Percentiles rank a stretch among this genome's conserved stretches.
Conservation (phyloP, 1,140 invertebrate species). For the Drosophila arizonae region DNA sequence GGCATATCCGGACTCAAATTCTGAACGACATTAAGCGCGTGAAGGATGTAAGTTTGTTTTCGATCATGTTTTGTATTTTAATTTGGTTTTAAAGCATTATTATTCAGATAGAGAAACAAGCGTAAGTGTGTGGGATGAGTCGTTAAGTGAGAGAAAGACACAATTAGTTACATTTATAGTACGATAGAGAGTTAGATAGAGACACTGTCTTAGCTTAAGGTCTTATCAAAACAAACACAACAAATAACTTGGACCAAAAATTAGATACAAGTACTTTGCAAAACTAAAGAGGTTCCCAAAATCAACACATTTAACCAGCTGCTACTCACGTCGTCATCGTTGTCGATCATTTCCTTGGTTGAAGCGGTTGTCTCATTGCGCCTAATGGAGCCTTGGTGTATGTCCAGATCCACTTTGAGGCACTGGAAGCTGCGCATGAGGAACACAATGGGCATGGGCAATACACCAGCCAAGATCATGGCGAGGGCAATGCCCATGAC, state of each 20-base stretch:
- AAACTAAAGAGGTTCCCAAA: slow-evolving; percentile 30
- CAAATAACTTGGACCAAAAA: slow-evolving; percentile 23
- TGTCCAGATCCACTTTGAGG: slow-evolving; percentile 91
- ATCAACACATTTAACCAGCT: neutral
- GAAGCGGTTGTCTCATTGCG: slow-evolving; percentile 95
- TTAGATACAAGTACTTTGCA: slow-evolving; percentile 26
- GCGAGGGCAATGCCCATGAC: slow-evolving; percentile 89
- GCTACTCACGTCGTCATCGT: slow-evolving; percentile 92
- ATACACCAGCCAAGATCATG: slow-evolving; percentile 90
- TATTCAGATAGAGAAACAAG: slow-evolving; percentile 62
- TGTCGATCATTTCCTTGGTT: slow-evolving; percentile 95
- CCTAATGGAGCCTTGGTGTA: slow-evolving; percentile 93
- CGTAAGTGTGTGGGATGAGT: slow-evolving; percentile 60
- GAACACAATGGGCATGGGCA: slow-evolving; percentile 93
- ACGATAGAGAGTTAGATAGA: slow-evolving; percentile 32
- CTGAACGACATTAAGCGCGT: slow-evolving; percentile 79
- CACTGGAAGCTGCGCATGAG: slow-evolving; percentile 92
- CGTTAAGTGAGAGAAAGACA: slow-evolving; percentile 71
- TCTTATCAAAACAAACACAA: slow-evolving; percentile 54
- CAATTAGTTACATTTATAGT: slow-evolving; percentile 74
- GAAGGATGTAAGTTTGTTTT: slow-evolving; percentile 30
- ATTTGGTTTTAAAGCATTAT: slow-evolving; percentile 52
- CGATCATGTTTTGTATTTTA: slow-evolving; percentile 18
- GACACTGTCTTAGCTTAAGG: slow-evolving; percentile 25
- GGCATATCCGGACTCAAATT: slow-evolving; percentile 86